Conservation (phyloP, 1,140 invertebrate genomes). For the Hirudo medicinalis region DNA sequence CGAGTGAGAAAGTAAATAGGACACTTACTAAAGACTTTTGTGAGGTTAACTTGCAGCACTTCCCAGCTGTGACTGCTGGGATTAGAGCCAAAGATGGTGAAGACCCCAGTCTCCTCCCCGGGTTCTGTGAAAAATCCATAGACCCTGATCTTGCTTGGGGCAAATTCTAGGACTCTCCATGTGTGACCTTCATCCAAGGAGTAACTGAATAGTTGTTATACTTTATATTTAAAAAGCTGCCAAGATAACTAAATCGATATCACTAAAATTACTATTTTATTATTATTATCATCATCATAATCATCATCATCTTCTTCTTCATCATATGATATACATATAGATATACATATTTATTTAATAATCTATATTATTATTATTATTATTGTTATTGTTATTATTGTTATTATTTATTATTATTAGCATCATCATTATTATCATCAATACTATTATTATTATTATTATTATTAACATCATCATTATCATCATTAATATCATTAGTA, state of each 20-base stretch:
- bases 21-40: conserved; percentile 53
- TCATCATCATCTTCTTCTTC: too few species aligned
- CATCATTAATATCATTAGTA: too few species aligned
- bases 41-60: conserved; percentile 67
- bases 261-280: not conserved
- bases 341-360: not conserved
- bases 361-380: not conserved
- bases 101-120: conserved; percentile 75
- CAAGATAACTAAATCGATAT: too few species aligned
- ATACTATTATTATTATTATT: too few species aligned
- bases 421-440: too few species aligned
- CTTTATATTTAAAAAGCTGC: too few species aligned
- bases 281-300: too few species aligned
- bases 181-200: conserved; percentile 71
- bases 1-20: not conserved
- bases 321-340: too few species aligned
- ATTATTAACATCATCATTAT: too few species aligned
- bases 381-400: not conserved
- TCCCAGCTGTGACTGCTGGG: conserved; percentile 66
- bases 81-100: conserved; percentile 75
- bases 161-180: conserved; percentile 60
- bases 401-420: not conserved
- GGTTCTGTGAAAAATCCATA: conserved; percentile 81
- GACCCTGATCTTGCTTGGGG: conserved; percentile 47
- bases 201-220: conserved; percentile 43